A percentile compares a stretch with the other conserved stretches of the same genome.
phyloP scores from a whole-genome alignment of 2,888 invertebrate species.

The Eupeodes latifasciatus region DNA sequence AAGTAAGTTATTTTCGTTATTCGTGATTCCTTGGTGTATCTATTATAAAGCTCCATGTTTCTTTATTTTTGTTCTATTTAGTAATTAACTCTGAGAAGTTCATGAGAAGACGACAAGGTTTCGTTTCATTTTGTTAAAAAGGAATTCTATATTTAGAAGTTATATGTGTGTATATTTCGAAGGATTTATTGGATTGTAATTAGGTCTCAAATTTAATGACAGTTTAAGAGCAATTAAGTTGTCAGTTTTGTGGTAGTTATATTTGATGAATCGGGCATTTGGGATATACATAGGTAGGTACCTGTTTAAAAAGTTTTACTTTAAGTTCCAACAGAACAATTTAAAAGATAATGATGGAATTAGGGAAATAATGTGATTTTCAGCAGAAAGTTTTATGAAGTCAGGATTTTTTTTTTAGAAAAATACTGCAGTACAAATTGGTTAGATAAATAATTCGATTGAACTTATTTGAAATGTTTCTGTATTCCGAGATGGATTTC shows the following conservation, averaged over 20 bases:
- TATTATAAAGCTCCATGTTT: constrained; percentile 26
- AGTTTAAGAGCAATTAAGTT: constrained; percentile 64
- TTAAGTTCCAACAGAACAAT: background rate
- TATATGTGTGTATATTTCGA: background rate
- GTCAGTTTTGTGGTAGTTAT: constrained; percentile 43
- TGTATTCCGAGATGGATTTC: too few relatives aligned
- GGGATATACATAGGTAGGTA: background rate
- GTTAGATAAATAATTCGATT: too few relatives aligned
- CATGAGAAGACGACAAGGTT: constrained; percentile 15
- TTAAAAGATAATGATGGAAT: background rate
- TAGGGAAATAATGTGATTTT: too few relatives aligned
- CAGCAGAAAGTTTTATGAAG: too few relatives aligned
- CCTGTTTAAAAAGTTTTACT: background rate
- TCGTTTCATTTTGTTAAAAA: background rate
- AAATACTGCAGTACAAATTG: too few relatives aligned
- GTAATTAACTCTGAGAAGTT: constrained; percentile 49
- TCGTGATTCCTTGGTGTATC: constrained; percentile 50
- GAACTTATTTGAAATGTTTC: too few relatives aligned
- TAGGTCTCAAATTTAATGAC: constrained; percentile 53
- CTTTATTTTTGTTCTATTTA: background rate
- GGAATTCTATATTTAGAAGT: constrained; percentile 21
- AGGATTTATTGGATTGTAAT: constrained; percentile 66
- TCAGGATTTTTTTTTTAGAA: too few relatives aligned
- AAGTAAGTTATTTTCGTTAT: constrained; percentile 59
- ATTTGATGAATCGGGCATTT: constrained; percentile 53